These are phyloP conservation scores for Leucoma salicis DNA, from an alignment of 2,888 invertebrate species.

Conservation along the genomic window DNA sequence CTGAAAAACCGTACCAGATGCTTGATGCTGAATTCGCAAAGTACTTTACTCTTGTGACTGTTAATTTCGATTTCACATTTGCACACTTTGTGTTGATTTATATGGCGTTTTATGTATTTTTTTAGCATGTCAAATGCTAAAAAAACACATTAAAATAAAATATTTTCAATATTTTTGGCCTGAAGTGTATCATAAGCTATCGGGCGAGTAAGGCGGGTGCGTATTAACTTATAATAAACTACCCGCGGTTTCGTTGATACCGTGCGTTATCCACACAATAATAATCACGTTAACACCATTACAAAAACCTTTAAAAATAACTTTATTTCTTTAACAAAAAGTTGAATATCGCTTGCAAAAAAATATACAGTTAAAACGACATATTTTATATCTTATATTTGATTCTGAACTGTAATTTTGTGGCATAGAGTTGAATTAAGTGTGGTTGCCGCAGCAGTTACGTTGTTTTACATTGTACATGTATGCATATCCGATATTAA, in stretches of 20 bases:
- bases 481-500: constrained; percentile 64
- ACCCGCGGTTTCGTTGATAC: constrained; percentile 59
- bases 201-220: constrained; percentile 58
- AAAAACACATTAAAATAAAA: no score
- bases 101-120: no score
- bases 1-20: no score
- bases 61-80: no score
- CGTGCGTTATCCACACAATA: constrained; percentile 44
- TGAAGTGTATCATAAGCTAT: constrained; percentile 43
- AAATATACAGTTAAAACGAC: not conserved
- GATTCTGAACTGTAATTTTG: not conserved
- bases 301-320: constrained; percentile 5
- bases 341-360: constrained; percentile 2
- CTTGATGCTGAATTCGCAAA: no score
- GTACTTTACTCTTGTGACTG: no score
- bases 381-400: not conserved
- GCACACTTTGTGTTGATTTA: no score
- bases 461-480: constrained; percentile 19
- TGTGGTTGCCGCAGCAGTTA: not conserved
- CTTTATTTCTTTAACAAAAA: not conserved
- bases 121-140: no score
- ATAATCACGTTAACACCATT: constrained; percentile 32
- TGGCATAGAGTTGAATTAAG: constrained; percentile 2
- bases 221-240: constrained; percentile 80
- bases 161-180: constrained; percentile 24